Percentiles rank a stretch among this genome's conserved stretches.
Evolutionary conservation across 2,113 vertebrate species (phyloP).

Genomic region (Datnioides undecimradiatus): DNA sequence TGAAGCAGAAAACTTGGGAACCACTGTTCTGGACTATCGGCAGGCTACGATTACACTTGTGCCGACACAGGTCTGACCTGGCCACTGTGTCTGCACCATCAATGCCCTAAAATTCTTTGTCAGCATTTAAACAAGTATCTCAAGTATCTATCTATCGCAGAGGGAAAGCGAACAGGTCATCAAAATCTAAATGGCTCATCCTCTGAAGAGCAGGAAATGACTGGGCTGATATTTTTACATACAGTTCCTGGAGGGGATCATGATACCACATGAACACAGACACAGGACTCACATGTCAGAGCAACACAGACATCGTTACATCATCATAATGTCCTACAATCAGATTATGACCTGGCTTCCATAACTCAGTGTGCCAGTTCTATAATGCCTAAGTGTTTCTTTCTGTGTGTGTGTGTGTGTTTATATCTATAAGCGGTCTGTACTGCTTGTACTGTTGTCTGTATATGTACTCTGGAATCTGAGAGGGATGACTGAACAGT

Average conservation of each 20-base stretch:
- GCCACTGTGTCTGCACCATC: neutral
- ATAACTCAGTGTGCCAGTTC: slow-evolving; percentile 52
- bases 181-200: neutral
- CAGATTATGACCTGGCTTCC: slow-evolving; percentile 61
- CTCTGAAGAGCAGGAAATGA: neutral
- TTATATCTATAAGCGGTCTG: neutral
- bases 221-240: neutral
- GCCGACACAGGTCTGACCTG: neutral
- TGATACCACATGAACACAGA: slow-evolving; percentile 5
- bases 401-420: neutral
- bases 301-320: slow-evolving; percentile 78
- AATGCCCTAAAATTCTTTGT: neutral
- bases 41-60: neutral
- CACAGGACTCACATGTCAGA: slow-evolving; percentile 52
- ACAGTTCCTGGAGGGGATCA: neutral
- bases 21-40: no score
- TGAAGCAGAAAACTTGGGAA: neutral
- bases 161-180: neutral
- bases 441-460: no score
- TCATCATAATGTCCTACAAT: slow-evolving; percentile 80
- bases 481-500: neutral
- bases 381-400: slow-evolving; percentile 14
- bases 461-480: slow-evolving; percentile 30
- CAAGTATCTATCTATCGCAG: no score
- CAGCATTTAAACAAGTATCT: neutral